Conservation (phyloP, 2,888 invertebrate species). For the Tinea trinotella region DNA sequence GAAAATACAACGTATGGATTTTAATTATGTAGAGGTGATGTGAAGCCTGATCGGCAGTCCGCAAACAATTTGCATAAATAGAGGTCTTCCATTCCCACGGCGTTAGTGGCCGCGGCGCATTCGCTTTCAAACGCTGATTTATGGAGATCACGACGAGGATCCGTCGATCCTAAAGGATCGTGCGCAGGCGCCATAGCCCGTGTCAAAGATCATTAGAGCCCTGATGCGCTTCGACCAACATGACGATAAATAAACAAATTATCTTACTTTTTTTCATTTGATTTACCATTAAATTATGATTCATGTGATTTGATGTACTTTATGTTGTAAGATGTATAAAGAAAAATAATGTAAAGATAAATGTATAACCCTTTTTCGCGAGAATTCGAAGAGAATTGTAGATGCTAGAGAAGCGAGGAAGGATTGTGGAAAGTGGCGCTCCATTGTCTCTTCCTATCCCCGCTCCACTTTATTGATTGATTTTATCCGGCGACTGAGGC, state of each 20-base stretch:
- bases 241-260: conserved; percentile 1
- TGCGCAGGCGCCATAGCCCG: neutral
- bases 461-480: too few species aligned
- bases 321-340: too few species aligned
- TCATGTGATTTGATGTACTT: too few species aligned
- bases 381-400: too few species aligned
- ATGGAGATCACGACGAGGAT: conserved; percentile 20
- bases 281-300: too few species aligned
- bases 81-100: conserved; percentile 25
- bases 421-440: too few species aligned
- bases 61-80: conserved; percentile 28
- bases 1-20: too few species aligned
- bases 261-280: neutral
- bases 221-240: neutral
- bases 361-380: too few species aligned
- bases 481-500: too few species aligned
- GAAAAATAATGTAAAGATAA: too few species aligned
- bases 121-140: conserved; percentile 26
- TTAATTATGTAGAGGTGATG: neutral
- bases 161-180: conserved; percentile 11
- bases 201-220: conserved; percentile 16
- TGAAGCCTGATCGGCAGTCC: neutral
- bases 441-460: too few species aligned
- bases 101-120: conserved; percentile 22
- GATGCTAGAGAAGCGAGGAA: too few species aligned